Evolutionary conservation across 2,797 vertebrate species (phyloP), one percentile per base, ranked within the genome.

Genomic region (Lithobates sylvaticus): DNA sequence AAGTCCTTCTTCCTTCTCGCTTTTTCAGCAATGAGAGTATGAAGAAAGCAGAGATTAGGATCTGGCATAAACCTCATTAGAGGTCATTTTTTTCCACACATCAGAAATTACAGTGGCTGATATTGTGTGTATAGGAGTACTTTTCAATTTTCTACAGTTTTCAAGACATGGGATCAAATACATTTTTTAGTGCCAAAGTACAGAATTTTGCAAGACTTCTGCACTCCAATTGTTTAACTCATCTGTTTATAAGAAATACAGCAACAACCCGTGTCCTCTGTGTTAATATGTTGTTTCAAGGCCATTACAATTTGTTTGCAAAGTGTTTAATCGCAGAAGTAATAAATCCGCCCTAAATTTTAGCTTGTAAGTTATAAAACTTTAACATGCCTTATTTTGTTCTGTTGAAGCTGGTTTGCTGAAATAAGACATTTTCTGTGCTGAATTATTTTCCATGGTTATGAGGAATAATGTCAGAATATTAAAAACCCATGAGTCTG

Each of bases 381-480:
- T 78, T 32, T 50, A 65, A 50, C 68, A 44, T 72, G 34, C 74
- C 67, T 21, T 21, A 71, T 84, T 71, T 26, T 79, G 36, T 78
- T 34, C 76, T 23, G 50, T 67, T 78, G 44, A 39, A 58, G 26
- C 65, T 67, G 76, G 50, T 70, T 77, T 73, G 58, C 76, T 27
- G 27, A 70, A 87, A 83, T 78, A 15, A 32, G 72, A 82, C 79
- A 42, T 34, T 69, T 81, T 81, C 70, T 44, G 50, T 67, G 26
- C 76, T 87, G 54, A 58, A 70, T 83, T 82, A 64, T 78, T 78
- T 86, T 82, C 72, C 73, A 78, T 81, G 69, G 77, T 54, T 70
- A 50, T 79, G 78, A 69, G 36, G 78, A 84, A 87, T 87, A 64
- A 84, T 88, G 76, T 86, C 74, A 39, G 85, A 90, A 85, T 89